Percentiles rank a stretch among this genome's conserved stretches.
These are phyloP conservation scores for Passer domesticus DNA, from an alignment of 2,113 vertebrate genomes.

Conservation along the genomic window DNA sequence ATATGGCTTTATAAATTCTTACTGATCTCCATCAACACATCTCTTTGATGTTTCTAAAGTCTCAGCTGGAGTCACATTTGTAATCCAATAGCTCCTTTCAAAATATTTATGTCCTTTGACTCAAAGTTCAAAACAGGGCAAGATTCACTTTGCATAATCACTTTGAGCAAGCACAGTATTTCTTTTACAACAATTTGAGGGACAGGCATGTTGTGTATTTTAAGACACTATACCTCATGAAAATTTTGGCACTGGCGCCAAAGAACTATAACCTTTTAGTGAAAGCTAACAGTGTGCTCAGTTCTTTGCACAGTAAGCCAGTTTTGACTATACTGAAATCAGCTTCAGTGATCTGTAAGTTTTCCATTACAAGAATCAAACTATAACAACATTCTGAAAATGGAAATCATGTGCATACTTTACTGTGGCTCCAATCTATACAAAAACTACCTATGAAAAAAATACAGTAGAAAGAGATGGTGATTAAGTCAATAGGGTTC, in stretches of 20 bases:
- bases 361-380: background rate
- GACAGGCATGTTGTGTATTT: background rate
- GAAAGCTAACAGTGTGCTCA: background rate
- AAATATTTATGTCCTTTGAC: slow-evolving; percentile 53
- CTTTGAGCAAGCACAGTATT: background rate
- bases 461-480: fast-evolving
- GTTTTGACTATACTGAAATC: background rate
- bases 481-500: background rate
- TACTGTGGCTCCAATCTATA: background rate
- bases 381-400: background rate
- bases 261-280: background rate
- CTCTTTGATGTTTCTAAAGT: slow-evolving; percentile 36
- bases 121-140: slow-evolving; percentile 57
- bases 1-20: background rate
- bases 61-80: slow-evolving; percentile 20
- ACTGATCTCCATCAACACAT: slow-evolving; percentile 13
- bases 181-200: background rate
- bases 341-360: background rate
- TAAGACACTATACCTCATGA: background rate
- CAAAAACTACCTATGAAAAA: background rate
- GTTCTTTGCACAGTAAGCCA: background rate
- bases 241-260: background rate
- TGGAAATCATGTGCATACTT: fast-evolving
- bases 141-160: background rate
- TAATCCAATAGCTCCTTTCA: slow-evolving; percentile 43